Conservation (phyloP, 2,113 vertebrate species). For the Laterallus jamaicensis region DNA sequence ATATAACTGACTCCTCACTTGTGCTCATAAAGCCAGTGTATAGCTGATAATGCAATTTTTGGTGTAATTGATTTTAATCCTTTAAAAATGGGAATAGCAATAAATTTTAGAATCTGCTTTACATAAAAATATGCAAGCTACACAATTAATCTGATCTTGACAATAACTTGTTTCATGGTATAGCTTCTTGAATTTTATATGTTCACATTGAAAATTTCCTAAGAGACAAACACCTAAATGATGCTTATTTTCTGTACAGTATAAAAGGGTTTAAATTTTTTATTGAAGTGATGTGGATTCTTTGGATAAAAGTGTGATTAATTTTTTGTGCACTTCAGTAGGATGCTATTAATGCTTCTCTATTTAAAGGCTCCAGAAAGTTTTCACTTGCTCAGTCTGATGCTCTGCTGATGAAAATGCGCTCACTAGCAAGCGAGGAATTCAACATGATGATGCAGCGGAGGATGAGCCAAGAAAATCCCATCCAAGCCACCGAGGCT, state of each 20-base stretch:
- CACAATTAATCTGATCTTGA: background rate
- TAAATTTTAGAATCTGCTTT: background rate
- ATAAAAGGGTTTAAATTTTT: background rate
- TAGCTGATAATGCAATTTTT: background rate
- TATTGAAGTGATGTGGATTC: background rate
- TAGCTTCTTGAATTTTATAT: background rate
- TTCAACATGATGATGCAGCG: conserved; percentile 93
- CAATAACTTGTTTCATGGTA: background rate
- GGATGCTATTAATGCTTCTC: background rate
- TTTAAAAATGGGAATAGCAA: background rate
- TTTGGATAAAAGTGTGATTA: background rate
- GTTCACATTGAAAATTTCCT: background rate
- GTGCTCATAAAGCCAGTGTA: background rate
- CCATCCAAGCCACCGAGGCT: conserved; percentile 85
- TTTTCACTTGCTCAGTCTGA: conserved; percentile 88
- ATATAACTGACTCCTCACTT: background rate
- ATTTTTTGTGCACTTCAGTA: background rate
- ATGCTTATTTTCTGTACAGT: background rate
- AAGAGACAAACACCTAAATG: background rate
- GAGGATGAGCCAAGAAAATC: conserved; percentile 94
- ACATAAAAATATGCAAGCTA: background rate
- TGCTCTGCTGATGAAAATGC: conserved; percentile 90
- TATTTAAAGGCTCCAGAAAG: conserved; percentile 80
- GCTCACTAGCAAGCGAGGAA: conserved; percentile 91
- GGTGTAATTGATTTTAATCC: background rate